phyloP scores from a whole-genome alignment of 2,113 vertebrate genomes.

The Rhinolophus sinicus region DNA sequence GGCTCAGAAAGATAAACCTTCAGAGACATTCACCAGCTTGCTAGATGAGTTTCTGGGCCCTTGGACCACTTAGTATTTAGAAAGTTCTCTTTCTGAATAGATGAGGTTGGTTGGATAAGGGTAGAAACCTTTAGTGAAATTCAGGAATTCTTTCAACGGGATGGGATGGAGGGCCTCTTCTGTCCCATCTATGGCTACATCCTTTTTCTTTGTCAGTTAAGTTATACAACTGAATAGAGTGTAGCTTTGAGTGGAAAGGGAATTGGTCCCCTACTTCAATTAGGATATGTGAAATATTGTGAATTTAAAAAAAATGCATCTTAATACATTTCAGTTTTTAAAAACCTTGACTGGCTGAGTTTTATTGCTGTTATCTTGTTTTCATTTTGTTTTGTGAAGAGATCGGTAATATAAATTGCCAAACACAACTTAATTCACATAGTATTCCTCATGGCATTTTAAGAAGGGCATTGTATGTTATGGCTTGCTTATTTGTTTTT shows the following conservation, averaged over 20 bases:
- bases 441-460: neutral
- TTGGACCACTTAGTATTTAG: neutral
- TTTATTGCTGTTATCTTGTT: neutral
- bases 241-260: neutral
- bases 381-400: conserved; percentile 32
- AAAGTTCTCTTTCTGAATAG: neutral
- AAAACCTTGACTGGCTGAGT: neutral
- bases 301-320: neutral
- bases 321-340: neutral
- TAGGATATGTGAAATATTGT: neutral
- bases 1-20: neutral
- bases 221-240: neutral
- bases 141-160: neutral
- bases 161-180: neutral
- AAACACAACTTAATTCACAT: neutral
- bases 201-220: neutral
- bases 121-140: neutral
- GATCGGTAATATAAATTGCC: neutral
- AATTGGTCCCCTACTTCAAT: neutral
- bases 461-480: neutral
- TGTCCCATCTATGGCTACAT: neutral
- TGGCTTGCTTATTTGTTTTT: neutral
- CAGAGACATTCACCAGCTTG: neutral
- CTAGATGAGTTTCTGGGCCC: neutral
- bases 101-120: neutral